Evolutionary conservation across 2,797 vertebrate genomes (phyloP).

Genomic region (Apogon hyalosoma): DNA sequence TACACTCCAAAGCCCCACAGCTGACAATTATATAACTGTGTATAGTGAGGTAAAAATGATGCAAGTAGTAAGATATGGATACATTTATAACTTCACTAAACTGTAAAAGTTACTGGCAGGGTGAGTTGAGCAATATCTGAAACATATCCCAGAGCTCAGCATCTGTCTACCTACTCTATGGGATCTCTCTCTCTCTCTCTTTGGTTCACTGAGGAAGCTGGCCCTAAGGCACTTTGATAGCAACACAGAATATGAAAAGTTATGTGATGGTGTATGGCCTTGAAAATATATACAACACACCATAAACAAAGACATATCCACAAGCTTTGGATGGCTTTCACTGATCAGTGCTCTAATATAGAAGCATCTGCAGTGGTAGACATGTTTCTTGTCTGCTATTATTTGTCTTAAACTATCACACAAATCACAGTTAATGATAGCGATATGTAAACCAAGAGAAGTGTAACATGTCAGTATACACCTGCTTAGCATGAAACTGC

Average conservation of each 20-base stretch:
- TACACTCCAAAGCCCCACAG: conserved; percentile 60
- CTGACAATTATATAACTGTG: conserved; percentile 69
- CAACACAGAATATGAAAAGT: conserved; percentile 9
- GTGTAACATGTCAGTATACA: conserved; percentile 27
- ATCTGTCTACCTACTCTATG: conserved; percentile 25
- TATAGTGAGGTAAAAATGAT: conserved; percentile 56
- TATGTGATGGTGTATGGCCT: not conserved
- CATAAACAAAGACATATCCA: conserved; percentile 25
- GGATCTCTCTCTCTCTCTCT: conserved; percentile 15
- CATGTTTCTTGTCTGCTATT: conserved; percentile 6
- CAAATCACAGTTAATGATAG: conserved; percentile 29
- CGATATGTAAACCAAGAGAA: conserved; percentile 29
- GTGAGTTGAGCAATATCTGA: conserved; percentile 46
- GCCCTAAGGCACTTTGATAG: no score
- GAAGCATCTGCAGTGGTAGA: not conserved
- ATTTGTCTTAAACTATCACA: conserved; percentile 8
- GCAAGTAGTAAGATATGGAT: conserved; percentile 39
- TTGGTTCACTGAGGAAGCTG: not conserved
- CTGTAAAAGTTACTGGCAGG: conserved; percentile 39
- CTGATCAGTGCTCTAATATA: not conserved
- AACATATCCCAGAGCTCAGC: conserved; percentile 36
- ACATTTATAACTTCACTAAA: conserved; percentile 62
- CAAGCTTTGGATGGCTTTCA: conserved; percentile 8
- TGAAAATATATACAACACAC: conserved; percentile 15
- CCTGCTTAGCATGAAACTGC: conserved; percentile 30